These are phyloP conservation scores for Stegophylla sp. DNA, from an alignment of 2,888 invertebrate species.

Conservation along the genomic window DNA sequence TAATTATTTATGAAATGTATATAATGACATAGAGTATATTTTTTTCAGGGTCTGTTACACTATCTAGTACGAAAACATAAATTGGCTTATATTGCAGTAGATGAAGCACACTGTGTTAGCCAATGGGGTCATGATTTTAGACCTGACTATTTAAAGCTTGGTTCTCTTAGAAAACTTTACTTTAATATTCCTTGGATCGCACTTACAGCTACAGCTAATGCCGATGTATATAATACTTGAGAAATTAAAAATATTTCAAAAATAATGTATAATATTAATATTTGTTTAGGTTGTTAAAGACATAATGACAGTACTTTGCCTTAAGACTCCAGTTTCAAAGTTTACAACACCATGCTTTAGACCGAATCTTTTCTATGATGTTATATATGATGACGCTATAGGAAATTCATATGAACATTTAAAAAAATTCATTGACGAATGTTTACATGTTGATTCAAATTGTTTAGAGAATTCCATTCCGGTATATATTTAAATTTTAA, in stretches of 20 bases:
- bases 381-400: constrained; percentile 84
- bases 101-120: constrained; percentile 97
- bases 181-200: constrained; percentile 80
- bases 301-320: constrained; percentile 76
- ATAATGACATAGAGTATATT: constrained; percentile 46
- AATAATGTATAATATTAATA: constrained; percentile 6
- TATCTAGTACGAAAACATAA: constrained; percentile 77
- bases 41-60: constrained; percentile 70
- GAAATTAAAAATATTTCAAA: too few relatives aligned
- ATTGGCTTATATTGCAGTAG: constrained; percentile 89
- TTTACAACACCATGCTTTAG: constrained; percentile 91
- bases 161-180: constrained; percentile 68
- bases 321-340: constrained; percentile 73
- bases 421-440: constrained; percentile 74
- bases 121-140: constrained; percentile 99
- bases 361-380: constrained; percentile 92
- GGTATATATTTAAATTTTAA: constrained; percentile 10
- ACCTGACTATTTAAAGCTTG: constrained; percentile 91
- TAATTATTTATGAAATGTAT: neutral
- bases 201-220: constrained; percentile 92
- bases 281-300: constrained; percentile 77
- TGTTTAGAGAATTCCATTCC: constrained; percentile 25
- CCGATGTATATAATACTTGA: constrained; percentile 66
- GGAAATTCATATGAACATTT: constrained; percentile 83
- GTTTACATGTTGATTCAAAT: constrained; percentile 68